Evolutionary conservation across 2,797 vertebrate genomes (phyloP).

Genomic region (Glyptemys insculpta): DNA sequence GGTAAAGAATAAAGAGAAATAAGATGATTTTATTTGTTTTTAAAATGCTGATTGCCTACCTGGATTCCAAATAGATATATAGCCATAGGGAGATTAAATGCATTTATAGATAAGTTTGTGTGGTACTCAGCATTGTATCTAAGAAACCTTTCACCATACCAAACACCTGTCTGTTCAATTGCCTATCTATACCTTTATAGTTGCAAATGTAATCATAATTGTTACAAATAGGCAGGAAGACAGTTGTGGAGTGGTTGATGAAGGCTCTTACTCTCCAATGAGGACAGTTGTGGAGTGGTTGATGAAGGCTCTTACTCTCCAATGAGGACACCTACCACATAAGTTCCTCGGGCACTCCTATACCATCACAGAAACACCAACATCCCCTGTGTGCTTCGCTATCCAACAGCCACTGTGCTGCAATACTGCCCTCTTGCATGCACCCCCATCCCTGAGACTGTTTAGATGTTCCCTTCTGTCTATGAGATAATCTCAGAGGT

Average conservation of each 20-base stretch:
- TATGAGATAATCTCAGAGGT: background rate
- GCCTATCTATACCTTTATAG: no score
- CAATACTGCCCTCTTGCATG: background rate
- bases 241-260: no score
- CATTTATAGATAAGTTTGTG: background rate
- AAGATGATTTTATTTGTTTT: background rate
- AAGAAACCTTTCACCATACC: no score
- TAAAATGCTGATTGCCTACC: background rate
- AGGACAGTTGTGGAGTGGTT: background rate
- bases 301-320: no score
- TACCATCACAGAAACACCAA: background rate
- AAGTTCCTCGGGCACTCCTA: background rate
- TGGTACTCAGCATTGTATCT: no score
- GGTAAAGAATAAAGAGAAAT: no score
- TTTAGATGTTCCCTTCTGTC: background rate
- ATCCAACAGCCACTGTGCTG: background rate
- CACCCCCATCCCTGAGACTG: background rate
- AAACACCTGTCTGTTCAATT: no score
- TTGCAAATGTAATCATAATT: no score
- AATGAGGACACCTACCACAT: background rate
- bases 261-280: no score
- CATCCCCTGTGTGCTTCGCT: background rate
- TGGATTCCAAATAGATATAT: background rate
- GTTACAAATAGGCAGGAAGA: no score
- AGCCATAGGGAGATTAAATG: background rate